Base-by-base conservation (phyloP, 2,113 vertebrate species). In the Scomber colias region DNA sequence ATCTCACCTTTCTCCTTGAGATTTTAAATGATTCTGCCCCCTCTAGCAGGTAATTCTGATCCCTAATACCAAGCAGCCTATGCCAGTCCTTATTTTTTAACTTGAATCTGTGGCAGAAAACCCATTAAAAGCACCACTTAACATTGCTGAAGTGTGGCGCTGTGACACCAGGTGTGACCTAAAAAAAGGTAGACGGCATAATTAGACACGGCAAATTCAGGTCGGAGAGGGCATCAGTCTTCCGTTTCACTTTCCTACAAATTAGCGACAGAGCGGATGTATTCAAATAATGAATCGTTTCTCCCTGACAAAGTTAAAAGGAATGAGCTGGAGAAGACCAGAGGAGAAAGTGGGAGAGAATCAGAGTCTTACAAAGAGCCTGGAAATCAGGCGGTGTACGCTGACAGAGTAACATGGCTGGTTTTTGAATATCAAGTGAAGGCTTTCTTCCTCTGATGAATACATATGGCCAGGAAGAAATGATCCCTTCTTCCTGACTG, bases 151-250 rank as follows among this genome's bases (percentile, higher is more conserved):
- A 90, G 88, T 81, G 82, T 83, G 82, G 80, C 59, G 59, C 75
- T 71, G 85, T 84, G 90, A 91, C 89, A 86, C 75, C 82, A 88
- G 83, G 84, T 88, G 82, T 66, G 78, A 93, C 91, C 85, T 75
- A 90, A 89, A 90, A 82, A 92, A 86, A 84, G 59, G 87, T 80
- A 89, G 86, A 75, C 65, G 46, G 81, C 60, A 87, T 93, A 94
- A 94, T 93, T 93, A 92, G 91, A 90, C 81, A 64, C 66, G 75
- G 78, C 80, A 84, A 81, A 89, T 82, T 92, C 70, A 79, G 93
- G 92, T 91, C 91, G 75, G 64, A 76, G 79, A 83, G 84, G 82
- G 80, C 85, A 90, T 89, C 87, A 15, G 71, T 86, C 84, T 88
- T 69, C 35, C 77, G 48, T 82, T 91, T 86, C 83, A 57, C 75